Conservation (phyloP, 2,797 vertebrate species). For the Fundulus diaphanus region DNA sequence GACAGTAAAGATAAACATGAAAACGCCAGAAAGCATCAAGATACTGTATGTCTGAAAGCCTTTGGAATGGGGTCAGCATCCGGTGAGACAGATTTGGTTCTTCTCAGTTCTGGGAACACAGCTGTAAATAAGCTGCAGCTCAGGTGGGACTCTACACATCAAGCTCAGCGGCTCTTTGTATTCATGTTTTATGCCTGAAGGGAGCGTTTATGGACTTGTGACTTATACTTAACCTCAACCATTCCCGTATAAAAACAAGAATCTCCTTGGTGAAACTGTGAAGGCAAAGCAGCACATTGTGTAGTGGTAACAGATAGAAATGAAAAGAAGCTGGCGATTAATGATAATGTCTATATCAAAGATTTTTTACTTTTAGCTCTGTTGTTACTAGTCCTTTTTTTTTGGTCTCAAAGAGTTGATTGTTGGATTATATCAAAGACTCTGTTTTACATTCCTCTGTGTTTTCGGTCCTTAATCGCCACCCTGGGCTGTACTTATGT, state of each 20-base stretch:
- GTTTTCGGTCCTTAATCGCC: background rate
- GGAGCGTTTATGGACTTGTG: background rate
- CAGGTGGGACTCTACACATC: too few species aligned
- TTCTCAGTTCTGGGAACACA: background rate
- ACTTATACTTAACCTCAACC: background rate
- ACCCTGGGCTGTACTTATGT: background rate
- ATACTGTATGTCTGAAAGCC: background rate
- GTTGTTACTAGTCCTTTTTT: too few species aligned
- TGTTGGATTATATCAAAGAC: background rate
- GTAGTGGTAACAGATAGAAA: slow-evolving; percentile 1
- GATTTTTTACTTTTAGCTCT: background rate
- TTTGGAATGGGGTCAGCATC: background rate
- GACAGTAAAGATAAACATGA: background rate
- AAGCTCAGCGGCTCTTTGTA: background rate
- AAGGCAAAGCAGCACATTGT: slow-evolving; percentile 17
- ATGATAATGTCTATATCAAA: background rate
- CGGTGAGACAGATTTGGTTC: background rate
- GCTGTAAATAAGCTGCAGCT: background rate
- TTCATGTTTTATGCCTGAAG: too few species aligned
- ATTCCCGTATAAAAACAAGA: background rate
- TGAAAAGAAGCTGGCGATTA: background rate
- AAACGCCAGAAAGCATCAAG: background rate
- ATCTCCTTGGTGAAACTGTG: background rate
- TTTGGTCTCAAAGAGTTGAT: background rate
- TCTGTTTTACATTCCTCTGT: background rate